Base-by-base conservation (phyloP, 2,113 vertebrate species). In the Gambusia affinis region DNA sequence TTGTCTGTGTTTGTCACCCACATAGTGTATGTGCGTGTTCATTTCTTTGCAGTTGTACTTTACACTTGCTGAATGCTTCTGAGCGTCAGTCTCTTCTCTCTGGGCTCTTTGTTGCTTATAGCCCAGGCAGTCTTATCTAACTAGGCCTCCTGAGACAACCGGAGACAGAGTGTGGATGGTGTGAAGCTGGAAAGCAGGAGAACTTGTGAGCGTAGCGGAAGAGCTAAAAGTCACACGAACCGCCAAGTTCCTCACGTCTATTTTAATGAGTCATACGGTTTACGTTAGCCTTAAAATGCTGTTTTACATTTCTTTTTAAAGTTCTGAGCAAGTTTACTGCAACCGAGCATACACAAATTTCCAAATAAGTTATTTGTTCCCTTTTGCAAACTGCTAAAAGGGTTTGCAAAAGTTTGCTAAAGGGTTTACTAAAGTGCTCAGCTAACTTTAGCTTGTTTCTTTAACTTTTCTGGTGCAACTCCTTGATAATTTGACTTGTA, bases 91-190 rank as follows among this genome's bases (percentile, higher is more conserved):
- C 82, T 72, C 78, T 28, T 76, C 73, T 88, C 87, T 81, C 75
- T 66, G 42, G 81, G 83, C 83, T 76, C 85, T 80, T 80, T 83
- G 78, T 76, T 87, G 83, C 82, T 85, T 91, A 76, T 81, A 87
- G 84, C 67, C 62, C 83, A 82, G 81, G 82, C 78, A 0, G 79
- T 80, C 88, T 93, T 88, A 93, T 90, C 89, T 87, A 92, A 91
- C 85, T 73, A 27, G 81, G 71, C 81, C 85, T 86, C 81, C 70
- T 65, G 89, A 88, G 90, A 78, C 67, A 82, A 44, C 24, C 39
- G 14, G 44, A 86, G 78, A 80, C 42, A 71, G 44, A 66, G 15
- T 24, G 67, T 17, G 67, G 65, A 74, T 44, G 51, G 47, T 57
- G 12, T 1, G 80, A 47, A 64, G 31, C 28, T 72, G 64, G 66